phyloP scores from a whole-genome alignment of 1,140 invertebrate species.

The Oryctes rhinoceros region DNA sequence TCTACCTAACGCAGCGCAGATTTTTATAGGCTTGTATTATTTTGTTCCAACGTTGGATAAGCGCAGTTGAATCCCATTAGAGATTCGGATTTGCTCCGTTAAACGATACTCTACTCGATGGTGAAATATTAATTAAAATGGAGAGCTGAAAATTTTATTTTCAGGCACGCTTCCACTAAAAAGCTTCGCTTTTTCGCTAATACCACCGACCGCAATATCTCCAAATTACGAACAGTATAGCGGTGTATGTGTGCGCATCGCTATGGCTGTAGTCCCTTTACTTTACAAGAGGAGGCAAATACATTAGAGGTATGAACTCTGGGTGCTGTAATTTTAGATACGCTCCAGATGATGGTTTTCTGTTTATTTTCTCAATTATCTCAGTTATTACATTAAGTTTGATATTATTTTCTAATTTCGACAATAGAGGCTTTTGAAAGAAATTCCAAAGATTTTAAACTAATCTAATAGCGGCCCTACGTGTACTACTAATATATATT shows the following conservation, averaged over 20 bases:
- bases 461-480: no score
- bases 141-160: slow-evolving; percentile 15
- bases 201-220: not conserved
- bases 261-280: not conserved
- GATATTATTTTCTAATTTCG: no score
- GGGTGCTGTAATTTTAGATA: no score
- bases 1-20: not conserved
- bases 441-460: no score
- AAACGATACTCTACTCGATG: not conserved
- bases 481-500: no score
- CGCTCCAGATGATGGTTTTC: no score
- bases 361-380: no score
- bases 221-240: not conserved
- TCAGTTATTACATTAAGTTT: no score
- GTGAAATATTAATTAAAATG: slow-evolving; percentile 20
- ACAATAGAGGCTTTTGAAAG: no score
- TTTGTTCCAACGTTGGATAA: not conserved
- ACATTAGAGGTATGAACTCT: no score
- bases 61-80: not conserved
- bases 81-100: not conserved
- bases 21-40: not conserved
- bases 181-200: not conserved
- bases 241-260: not conserved
- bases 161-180: not conserved
- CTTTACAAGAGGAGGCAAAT: no score